Conservation (phyloP, 2,797 vertebrate genomes). For the Rhodeus uyekii region DNA sequence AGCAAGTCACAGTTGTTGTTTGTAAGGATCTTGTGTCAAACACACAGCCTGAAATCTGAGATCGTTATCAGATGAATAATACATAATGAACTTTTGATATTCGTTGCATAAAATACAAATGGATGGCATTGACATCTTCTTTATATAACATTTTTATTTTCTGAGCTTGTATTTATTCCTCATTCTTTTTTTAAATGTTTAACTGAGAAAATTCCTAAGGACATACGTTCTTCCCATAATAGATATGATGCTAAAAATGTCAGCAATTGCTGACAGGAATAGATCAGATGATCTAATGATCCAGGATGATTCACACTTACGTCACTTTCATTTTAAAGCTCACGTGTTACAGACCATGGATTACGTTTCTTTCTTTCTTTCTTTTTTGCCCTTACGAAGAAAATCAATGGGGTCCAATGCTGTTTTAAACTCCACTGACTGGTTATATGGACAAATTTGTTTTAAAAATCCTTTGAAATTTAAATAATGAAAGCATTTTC, state of each 20-base stretch:
- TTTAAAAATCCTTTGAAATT: no score
- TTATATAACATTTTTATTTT: neutral
- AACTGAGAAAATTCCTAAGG: neutral
- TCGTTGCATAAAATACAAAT: conserved; percentile 34
- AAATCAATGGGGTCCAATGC: neutral
- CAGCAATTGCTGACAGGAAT: neutral
- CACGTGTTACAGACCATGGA: neutral
- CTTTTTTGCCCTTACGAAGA: neutral
- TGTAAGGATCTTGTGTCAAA: conserved; percentile 36
- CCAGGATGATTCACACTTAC: neutral
- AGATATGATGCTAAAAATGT: neutral
- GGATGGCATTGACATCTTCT: neutral
- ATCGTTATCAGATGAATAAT: conserved; percentile 53
- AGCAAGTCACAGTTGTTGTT: conserved; percentile 33
- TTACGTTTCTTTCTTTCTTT: neutral
- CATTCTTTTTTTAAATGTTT: neutral
- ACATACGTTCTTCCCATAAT: neutral
- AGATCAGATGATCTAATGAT: neutral
- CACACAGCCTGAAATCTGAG: conserved; percentile 40
- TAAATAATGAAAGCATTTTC: no score
- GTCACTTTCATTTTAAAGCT: neutral
- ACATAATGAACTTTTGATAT: conserved; percentile 38
- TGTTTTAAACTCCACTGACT: neutral
- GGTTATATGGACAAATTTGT: neutral
- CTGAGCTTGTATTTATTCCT: neutral